Evolutionary conservation across 2,888 invertebrate species (phyloP).

Genomic region (Eristalinus sepulchralis): DNA sequence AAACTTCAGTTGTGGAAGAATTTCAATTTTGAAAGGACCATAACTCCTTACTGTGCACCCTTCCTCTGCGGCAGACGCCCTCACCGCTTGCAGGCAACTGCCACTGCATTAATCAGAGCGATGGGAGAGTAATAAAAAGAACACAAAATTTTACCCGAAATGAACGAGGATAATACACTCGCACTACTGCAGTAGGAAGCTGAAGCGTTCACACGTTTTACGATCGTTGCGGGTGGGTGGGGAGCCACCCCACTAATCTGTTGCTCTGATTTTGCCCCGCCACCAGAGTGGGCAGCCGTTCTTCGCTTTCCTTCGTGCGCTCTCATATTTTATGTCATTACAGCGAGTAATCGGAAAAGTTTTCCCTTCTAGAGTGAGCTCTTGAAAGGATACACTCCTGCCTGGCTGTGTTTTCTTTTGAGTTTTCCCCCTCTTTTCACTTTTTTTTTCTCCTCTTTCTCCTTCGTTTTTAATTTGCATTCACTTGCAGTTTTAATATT

Average conservation of each 20-base stretch:
- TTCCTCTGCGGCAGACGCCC: neutral
- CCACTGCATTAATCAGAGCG: slow-evolving; percentile 43
- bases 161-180: slow-evolving; percentile 8
- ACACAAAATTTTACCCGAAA: slow-evolving; percentile 35
- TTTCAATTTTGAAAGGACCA: slow-evolving; percentile 30
- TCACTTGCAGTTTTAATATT: slow-evolving; percentile 54
- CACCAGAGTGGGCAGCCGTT: neutral
- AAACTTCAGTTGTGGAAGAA: slow-evolving; percentile 29
- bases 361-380: slow-evolving; percentile 13
- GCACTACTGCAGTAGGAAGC: neutral
- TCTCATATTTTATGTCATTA: slow-evolving; percentile 64
- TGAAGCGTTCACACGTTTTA: slow-evolving; percentile 45
- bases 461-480: slow-evolving; percentile 57
- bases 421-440: slow-evolving; percentile 22
- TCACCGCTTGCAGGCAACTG: neutral
- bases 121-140: slow-evolving; percentile 23
- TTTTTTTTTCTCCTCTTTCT: neutral
- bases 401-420: slow-evolving; percentile 32
- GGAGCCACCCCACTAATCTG: slow-evolving; percentile 43
- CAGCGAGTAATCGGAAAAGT: slow-evolving; percentile 69
- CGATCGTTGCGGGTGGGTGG: slow-evolving; percentile 12
- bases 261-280: slow-evolving; percentile 56
- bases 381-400: slow-evolving; percentile 41
- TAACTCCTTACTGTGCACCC: slow-evolving; percentile 6
- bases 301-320: slow-evolving; percentile 7